Percentiles rank a stretch among this genome's conserved stretches.
These are phyloP conservation scores for Shargacucullia verbasci DNA, from an alignment of 2,888 invertebrate species.

Conservation along the genomic window DNA sequence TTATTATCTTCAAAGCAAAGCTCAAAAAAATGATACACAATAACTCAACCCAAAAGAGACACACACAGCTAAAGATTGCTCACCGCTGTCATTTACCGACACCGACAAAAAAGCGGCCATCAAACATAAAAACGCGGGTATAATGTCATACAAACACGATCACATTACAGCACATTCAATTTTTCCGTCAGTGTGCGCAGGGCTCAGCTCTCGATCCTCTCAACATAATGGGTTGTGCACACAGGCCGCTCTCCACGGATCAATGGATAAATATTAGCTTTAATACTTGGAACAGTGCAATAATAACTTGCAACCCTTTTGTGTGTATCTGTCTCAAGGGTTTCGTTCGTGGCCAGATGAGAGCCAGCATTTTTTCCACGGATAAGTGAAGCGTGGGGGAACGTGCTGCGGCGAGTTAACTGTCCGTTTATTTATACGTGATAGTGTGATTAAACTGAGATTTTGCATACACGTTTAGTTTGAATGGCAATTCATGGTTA, in stretches of 20 bases:
- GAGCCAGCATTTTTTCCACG: too few relatives aligned
- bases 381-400: too few relatives aligned
- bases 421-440: too few relatives aligned
- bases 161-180: slow-evolving; percentile 56
- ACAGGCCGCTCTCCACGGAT: slow-evolving; percentile 61
- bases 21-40: slow-evolving; percentile 2
- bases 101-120: slow-evolving; percentile 12
- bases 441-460: too few relatives aligned
- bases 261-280: slow-evolving; percentile 76
- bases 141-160: slow-evolving; percentile 59
- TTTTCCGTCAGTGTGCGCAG: slow-evolving; percentile 60
- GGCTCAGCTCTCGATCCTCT: slow-evolving; percentile 65
- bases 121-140: slow-evolving; percentile 22
- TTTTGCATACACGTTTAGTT: too few relatives aligned
- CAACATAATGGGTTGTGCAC: slow-evolving; percentile 72
- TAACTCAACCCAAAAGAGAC: too few relatives aligned
- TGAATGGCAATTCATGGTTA: too few relatives aligned
- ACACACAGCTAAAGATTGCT: slow-evolving; percentile 1
- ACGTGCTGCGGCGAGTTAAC: too few relatives aligned
- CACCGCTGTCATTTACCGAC: background rate
- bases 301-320: slow-evolving; percentile 45
- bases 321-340: slow-evolving; percentile 17
- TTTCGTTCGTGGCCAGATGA: background rate
- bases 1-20: background rate
- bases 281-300: slow-evolving; percentile 56